These are phyloP conservation scores for Megalurothrips usitatus DNA, from an alignment of 2,888 invertebrate genomes.

Conservation along the genomic window DNA sequence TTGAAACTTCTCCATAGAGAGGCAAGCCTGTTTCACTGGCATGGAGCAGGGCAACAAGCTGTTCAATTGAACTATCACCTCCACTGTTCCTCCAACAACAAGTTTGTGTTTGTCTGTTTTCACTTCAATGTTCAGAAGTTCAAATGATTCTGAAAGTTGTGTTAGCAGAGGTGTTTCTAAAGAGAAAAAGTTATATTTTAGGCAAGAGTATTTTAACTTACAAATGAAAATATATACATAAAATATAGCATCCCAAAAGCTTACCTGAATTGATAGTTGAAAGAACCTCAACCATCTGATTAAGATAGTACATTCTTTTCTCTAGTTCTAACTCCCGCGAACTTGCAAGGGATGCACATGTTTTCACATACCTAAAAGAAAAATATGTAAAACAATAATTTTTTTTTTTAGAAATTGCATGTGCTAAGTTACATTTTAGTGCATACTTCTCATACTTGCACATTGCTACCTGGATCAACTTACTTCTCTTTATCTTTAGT, in stretches of 20 bases:
- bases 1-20: conserved; percentile 55
- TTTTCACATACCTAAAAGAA: conserved; percentile 61
- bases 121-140: not conserved
- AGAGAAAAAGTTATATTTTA: not conserved
- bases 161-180: not conserved
- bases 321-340: conserved; percentile 69
- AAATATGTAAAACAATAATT: conserved; percentile 27
- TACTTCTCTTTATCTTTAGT: conserved; percentile 72
- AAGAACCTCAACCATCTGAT: conserved; percentile 65
- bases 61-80: conserved; percentile 53
- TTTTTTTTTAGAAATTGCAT: conserved; percentile 9
- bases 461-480: conserved; percentile 34
- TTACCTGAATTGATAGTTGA: conserved; percentile 38
- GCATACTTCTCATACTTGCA: not conserved
- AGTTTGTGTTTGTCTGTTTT: conserved; percentile 29
- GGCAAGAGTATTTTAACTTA: too few species aligned
- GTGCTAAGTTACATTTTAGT: not conserved
- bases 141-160: not conserved
- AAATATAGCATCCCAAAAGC: not conserved
- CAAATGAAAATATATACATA: too few species aligned
- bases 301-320: conserved; percentile 70
- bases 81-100: conserved; percentile 50
- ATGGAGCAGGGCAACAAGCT: conserved; percentile 63
- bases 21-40: conserved; percentile 56
- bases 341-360: conserved; percentile 74